phyloP scores from a whole-genome alignment of 2,888 invertebrate genomes.

The Acronicta leporina region DNA sequence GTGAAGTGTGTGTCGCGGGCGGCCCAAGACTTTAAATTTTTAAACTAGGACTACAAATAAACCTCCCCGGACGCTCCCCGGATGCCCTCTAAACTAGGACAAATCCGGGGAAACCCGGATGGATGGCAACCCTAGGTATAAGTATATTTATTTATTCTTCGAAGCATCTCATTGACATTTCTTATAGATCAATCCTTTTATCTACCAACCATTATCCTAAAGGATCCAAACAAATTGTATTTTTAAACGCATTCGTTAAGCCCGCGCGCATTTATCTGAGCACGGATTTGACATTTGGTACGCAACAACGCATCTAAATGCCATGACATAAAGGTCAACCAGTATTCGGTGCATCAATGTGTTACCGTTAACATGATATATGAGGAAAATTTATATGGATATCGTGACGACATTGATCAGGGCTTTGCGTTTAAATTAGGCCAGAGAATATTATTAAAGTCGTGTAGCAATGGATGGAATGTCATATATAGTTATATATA shows the following conservation, averaged over 20 bases:
- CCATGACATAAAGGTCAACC: slow-evolving; percentile 76
- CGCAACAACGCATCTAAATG: slow-evolving; percentile 78
- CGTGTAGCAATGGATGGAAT: slow-evolving; percentile 16
- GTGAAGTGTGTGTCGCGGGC: no score
- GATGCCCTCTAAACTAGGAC: no score
- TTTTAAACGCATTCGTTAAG: slow-evolving; percentile 52
- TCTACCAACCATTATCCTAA: slow-evolving; percentile 30
- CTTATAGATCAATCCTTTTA: slow-evolving; percentile 19
- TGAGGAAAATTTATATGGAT: slow-evolving; percentile 47
- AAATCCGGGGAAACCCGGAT: no score
- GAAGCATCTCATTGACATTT: slow-evolving; percentile 39
- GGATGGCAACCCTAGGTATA: background rate
- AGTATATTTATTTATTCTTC: background rate
- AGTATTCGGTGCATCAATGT: slow-evolving; percentile 48
- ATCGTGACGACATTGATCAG: slow-evolving; percentile 57
- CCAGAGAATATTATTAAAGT: slow-evolving; percentile 36
- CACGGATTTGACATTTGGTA: slow-evolving; percentile 86
- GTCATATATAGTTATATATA: no score
- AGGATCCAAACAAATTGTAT: slow-evolving; percentile 39
- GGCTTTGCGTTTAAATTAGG: slow-evolving; percentile 49
- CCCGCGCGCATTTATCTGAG: slow-evolving; percentile 63
- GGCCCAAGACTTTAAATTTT: no score
- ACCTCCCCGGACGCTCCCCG: no score
- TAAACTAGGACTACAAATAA: no score
- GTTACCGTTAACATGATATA: slow-evolving; percentile 57